These are phyloP conservation scores for Podarcis lilfordi DNA, from an alignment of 2,797 vertebrate genomes.

Conservation along the genomic window DNA sequence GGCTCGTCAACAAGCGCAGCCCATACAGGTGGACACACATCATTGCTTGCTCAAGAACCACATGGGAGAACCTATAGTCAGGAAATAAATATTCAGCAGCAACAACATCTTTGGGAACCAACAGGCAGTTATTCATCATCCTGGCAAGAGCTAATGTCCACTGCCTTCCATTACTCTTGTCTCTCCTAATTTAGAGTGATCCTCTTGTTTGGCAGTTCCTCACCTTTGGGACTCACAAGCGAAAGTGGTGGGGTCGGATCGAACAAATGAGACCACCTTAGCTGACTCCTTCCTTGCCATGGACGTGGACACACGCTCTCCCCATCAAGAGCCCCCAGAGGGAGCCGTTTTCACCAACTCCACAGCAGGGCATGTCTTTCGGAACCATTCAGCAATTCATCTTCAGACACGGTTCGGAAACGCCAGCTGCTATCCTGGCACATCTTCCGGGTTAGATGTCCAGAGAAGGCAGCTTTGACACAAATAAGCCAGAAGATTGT, in stretches of 20 bases:
- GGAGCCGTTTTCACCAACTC: neutral
- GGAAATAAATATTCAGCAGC: conserved; percentile 39
- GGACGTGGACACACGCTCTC: neutral
- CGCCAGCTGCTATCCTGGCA: neutral
- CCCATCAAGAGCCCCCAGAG: neutral
- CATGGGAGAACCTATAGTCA: conserved; percentile 1
- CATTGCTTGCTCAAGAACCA: neutral
- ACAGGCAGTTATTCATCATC: neutral
- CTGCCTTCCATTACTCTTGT: neutral
- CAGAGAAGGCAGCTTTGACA: no score
- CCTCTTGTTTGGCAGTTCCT: neutral
- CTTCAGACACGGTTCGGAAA: neutral
- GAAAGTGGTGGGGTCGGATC: neutral
- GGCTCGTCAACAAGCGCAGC: neutral
- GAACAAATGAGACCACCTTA: neutral
- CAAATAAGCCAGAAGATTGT: neutral
- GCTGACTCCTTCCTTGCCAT: neutral
- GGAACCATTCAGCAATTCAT: neutral
- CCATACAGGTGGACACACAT: neutral
- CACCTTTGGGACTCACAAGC: neutral
- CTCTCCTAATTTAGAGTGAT: conserved; percentile 4
- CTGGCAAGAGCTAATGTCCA: neutral
- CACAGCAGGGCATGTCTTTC: neutral
- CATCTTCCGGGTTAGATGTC: neutral
- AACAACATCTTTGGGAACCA: conserved; percentile 36